Base-by-base conservation (phyloP, 2,797 vertebrate species). In the Aeoliscus strigatus region DNA sequence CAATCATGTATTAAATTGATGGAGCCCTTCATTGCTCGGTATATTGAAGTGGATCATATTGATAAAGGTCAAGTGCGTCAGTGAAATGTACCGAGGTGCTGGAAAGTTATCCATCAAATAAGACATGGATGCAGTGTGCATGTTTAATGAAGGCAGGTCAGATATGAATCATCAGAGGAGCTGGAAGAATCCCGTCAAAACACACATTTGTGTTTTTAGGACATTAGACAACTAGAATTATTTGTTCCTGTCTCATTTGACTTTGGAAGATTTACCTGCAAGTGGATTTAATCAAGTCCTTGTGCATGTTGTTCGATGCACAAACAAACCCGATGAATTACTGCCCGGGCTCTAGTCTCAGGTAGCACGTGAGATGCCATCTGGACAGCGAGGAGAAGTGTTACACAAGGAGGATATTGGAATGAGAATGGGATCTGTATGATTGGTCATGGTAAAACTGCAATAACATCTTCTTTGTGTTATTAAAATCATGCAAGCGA, bases 51-150 rank as follows among this genome's bases (percentile, higher is more conserved):
- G 55, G 43, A 57, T 42, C n/a, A 2, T 64, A 72, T 73, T 27
- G 39, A 70, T 75, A 82, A 82, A 83, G 79, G 81, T 82, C 76
- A 83, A 81, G 70, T 58, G 70, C 60, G 52, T 70, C 54, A 18
- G 30, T 60, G 55, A 70, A 71, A 77, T 70, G 70, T 54, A 66
- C 60, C 39, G 61, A 75, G 68, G 64, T 74, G 71, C 66, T 63
- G 61, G 48, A 57, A 65, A 59, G 73, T 62, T 69, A 77, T 82
- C 76, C 60, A 73, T 85, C 79, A 81, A 69, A 57, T 13, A n/a
- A 51, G 62, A 42, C 64, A 51, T 39, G 66, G 54, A 73, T 74
- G 77, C 63, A 58, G 37, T 27, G 15, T 35, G 75, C 62, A 73
- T 78, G 54, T 53, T 33, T 60, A 73, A 75, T 65, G 57, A 75